These are phyloP conservation scores for Mola mola DNA, from an alignment of 2,113 vertebrate genomes.

Conservation along the genomic window DNA sequence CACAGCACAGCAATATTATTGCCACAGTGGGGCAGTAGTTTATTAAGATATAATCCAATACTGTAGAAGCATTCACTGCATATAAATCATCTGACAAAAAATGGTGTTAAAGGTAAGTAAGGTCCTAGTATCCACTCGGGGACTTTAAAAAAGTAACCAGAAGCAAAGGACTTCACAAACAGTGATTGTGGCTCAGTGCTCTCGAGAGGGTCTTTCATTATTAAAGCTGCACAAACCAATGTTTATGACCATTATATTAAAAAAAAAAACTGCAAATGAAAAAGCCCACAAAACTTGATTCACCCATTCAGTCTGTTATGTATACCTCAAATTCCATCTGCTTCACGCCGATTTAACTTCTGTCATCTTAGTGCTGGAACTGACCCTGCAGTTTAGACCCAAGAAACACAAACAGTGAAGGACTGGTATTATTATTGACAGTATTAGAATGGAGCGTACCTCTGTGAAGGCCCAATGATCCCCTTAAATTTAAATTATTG, in stretches of 20 bases:
- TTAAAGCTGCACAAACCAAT: constrained; percentile 75
- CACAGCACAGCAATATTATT: constrained; percentile 42
- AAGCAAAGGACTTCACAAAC: constrained; percentile 53
- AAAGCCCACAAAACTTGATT: constrained; percentile 40
- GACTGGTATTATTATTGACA: constrained; percentile 7
- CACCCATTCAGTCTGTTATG: constrained; percentile 55
- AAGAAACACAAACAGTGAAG: neutral
- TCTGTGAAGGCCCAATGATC: too few species aligned
- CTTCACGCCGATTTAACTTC: constrained; percentile 28
- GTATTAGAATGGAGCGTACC: neutral
- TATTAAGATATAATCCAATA: constrained; percentile 45
- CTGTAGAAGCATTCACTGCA: constrained; percentile 17
- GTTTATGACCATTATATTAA: constrained; percentile 79
- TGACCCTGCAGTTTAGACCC: neutral
- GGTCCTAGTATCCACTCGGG: constrained; percentile 3
- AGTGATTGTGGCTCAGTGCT: constrained; percentile 69
- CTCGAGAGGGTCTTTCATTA: constrained; percentile 76
- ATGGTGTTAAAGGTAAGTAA: constrained; percentile 14
- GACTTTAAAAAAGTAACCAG: constrained; percentile 13
- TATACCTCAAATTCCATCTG: constrained; percentile 9
- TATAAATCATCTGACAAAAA: constrained; percentile 33
- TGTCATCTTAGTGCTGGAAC: neutral
- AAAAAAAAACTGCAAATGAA: constrained; percentile 56
- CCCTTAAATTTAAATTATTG: too few species aligned
- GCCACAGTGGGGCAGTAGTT: constrained; percentile 71